phyloP scores from a whole-genome alignment of 2,888 invertebrate species.

The Trilocha varians region DNA sequence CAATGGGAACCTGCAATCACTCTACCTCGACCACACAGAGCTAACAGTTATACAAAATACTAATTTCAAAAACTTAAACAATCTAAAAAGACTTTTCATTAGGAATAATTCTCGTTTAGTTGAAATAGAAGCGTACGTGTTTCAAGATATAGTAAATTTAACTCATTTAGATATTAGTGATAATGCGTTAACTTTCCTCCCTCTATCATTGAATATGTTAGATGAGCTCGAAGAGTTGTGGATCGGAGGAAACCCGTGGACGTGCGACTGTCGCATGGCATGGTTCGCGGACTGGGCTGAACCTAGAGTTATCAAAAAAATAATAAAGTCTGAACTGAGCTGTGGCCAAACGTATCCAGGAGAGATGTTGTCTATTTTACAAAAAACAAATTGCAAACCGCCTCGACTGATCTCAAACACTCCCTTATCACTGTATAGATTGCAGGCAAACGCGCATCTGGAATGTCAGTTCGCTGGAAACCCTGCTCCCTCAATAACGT shows the following conservation, averaged over 20 bases:
- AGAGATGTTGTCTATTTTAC: constrained; percentile 80
- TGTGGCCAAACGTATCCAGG: constrained; percentile 78
- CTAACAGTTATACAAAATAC: constrained; percentile 77
- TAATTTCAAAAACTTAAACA: constrained; percentile 76
- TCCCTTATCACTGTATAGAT: constrained; percentile 75
- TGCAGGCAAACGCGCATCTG: constrained; percentile 79
- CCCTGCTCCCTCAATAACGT: constrained; percentile 85
- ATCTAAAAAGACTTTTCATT: constrained; percentile 73
- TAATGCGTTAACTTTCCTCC: constrained; percentile 81
- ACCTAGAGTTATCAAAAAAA: constrained; percentile 42
- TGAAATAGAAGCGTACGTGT: constrained; percentile 76
- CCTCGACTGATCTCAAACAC: constrained; percentile 75
- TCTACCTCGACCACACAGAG: constrained; percentile 78
- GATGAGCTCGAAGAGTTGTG: constrained; percentile 76
- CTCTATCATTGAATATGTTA: constrained; percentile 78
- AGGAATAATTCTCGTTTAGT: constrained; percentile 75
- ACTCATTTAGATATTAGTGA: constrained; percentile 79
- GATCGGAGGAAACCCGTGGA: constrained; percentile 84
- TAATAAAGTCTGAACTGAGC: constrained; percentile 74
- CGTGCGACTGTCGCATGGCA: constrained; percentile 88
- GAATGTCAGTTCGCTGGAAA: constrained; percentile 85
- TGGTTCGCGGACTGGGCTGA: constrained; percentile 78
- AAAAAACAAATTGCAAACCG: constrained; percentile 79
- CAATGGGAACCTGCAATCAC: constrained; percentile 73
- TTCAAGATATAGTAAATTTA: constrained; percentile 75